Evolutionary conservation across 2,113 vertebrate species (phyloP), one percentile per base, ranked within the genome.

Genomic region (Craseonycteris thonglongyai): DNA sequence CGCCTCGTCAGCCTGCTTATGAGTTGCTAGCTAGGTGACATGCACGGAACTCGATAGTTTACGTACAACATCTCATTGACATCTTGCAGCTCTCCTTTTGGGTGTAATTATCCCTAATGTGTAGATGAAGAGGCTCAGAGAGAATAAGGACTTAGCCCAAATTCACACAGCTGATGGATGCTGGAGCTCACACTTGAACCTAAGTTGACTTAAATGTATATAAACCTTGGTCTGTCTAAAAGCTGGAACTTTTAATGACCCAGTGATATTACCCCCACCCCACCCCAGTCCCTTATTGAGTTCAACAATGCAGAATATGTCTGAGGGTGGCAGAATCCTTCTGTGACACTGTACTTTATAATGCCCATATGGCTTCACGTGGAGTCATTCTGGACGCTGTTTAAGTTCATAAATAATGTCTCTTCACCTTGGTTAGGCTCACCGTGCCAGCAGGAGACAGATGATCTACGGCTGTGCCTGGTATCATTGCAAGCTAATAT

Each of bases 391-490:
- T 86, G 63, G 47, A 83, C 21, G 85, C 94, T 72, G 5, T 2
- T n/a, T n/a, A 92, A 88, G 90, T 90, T 96, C 96, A 90, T 90
- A 92, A 97, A 91, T 95, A 97, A 94, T 95, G 92, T 95, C 92
- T 95, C 80, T n/a, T 38, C 54, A 56, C 74, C 96, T 97, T 97
- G 86, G 69, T 72, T 38, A 58, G 78, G 95, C 97, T 98, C 90
- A 69, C 38, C 95, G 97, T 97, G 96, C 97, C 97, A 96, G 26
- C 0, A 0, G 95, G 92, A 98, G 97, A 97, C 96, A 98, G 97
- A 96, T 95, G 97, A 98, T 97, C 97, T 96, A 79, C 69, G 42
- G 90, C 83, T 96, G 97, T 84, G 93, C 95, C 14, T 75, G 78
- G 90, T 90, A 89, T 97, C 95, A 26, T 91, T 96, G 98, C 82